These are phyloP conservation scores for Beris chalybata DNA, from an alignment of 2,888 invertebrate species.

Conservation along the genomic window DNA sequence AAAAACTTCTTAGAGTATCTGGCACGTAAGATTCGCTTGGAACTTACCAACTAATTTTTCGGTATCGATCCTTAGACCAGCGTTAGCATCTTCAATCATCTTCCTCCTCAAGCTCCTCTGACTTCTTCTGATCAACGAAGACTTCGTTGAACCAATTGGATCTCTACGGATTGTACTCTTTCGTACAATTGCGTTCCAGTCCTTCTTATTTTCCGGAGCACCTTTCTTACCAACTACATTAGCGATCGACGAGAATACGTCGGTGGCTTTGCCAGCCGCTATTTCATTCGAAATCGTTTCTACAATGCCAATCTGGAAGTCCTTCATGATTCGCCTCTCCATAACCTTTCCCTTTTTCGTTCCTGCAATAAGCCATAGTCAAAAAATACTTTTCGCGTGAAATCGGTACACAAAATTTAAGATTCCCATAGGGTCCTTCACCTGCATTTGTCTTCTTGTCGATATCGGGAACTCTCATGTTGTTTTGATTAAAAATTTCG, in stretches of 20 bases:
- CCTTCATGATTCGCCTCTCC: constrained; percentile 83
- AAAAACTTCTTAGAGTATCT: too few relatives aligned
- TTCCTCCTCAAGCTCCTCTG: constrained; percentile 73
- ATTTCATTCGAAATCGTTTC: constrained; percentile 79
- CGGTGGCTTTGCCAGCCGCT: constrained; percentile 63
- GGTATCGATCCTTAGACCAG: constrained; percentile 67
- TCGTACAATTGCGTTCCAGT: constrained; percentile 83
- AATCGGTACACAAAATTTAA: not conserved
- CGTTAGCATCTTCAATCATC: constrained; percentile 68
- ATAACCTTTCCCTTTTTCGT: constrained; percentile 73
- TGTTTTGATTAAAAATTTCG: constrained; percentile 86
- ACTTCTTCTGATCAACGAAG: constrained; percentile 65
- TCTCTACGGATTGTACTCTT: constrained; percentile 69
- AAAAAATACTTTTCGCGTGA: not conserved
- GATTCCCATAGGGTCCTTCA: constrained; percentile 13
- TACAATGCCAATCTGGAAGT: constrained; percentile 88
- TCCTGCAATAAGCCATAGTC: constrained; percentile 66
- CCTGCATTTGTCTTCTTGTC: constrained; percentile 61
- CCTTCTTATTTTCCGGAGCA: constrained; percentile 54
- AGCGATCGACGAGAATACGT: constrained; percentile 82
- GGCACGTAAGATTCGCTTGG: too few relatives aligned
- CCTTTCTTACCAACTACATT: constrained; percentile 69
- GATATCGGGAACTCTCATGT: constrained; percentile 79
- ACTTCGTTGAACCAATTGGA: constrained; percentile 78
- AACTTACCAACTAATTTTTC: constrained; percentile 68